Percentiles rank a stretch among this genome's conserved stretches.
phyloP scores from a whole-genome alignment of 1,140 invertebrate genomes.

The Pinna nobilis region DNA sequence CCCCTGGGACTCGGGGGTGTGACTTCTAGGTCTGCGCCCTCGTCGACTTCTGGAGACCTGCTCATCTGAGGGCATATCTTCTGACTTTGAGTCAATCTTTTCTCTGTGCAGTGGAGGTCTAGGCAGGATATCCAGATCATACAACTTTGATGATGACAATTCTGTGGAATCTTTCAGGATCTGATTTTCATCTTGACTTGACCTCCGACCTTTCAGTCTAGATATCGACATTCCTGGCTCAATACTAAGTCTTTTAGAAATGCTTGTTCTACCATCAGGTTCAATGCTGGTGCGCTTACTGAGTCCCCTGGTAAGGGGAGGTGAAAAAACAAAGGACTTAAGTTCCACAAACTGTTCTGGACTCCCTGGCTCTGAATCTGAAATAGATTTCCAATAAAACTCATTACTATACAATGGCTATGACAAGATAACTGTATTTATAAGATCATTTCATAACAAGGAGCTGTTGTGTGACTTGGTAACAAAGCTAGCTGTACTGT shows the following conservation, averaged over 20 bases:
- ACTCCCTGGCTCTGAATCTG: too few relatives aligned
- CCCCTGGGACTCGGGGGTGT: not conserved
- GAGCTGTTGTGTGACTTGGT: too few relatives aligned
- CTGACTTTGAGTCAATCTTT: not conserved
- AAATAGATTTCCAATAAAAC: too few relatives aligned
- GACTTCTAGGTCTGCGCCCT: constrained; percentile 4
- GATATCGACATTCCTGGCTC: not conserved
- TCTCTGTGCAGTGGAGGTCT: not conserved
- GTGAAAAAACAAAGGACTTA: constrained; percentile 22
- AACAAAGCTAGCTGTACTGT: too few relatives aligned
- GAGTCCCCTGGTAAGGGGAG: constrained; percentile 15
- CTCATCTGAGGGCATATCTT: not conserved
- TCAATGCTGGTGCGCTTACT: constrained; percentile 5
- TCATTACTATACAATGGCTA: too few relatives aligned
- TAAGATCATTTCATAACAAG: too few relatives aligned
- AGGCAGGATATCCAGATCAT: not conserved
- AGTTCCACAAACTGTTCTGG: constrained; percentile 2
- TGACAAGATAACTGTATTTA: too few relatives aligned
- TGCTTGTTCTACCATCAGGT: not conserved
- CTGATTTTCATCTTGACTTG: not conserved
- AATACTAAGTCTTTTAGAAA: not conserved
- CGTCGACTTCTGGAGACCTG: not conserved
- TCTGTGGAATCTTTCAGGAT: too few relatives aligned
- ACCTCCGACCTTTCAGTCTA: not conserved
- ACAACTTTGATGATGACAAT: too few relatives aligned